These are phyloP conservation scores for Stratiolaelaps scimitus DNA, from an alignment of 1,140 invertebrate species.

Conservation along the genomic window DNA sequence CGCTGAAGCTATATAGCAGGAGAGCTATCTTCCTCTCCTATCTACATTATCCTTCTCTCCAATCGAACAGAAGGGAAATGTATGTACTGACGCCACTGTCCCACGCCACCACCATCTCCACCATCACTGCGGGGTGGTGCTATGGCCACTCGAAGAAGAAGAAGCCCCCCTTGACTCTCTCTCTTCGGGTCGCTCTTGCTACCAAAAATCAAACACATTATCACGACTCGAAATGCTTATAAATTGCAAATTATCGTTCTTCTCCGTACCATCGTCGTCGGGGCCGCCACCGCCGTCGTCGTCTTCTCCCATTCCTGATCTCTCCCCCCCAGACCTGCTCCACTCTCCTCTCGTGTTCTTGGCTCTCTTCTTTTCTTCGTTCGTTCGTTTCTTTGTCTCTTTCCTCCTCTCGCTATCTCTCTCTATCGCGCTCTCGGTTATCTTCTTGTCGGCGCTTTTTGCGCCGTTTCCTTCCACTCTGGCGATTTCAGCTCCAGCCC, in stretches of 20 bases:
- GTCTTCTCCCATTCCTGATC: too few relatives aligned
- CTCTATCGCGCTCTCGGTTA: not conserved
- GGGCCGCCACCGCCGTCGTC: too few relatives aligned
- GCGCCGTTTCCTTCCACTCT: not conserved
- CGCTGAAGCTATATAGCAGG: too few relatives aligned
- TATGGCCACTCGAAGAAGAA: too few relatives aligned
- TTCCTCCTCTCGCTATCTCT: not conserved
- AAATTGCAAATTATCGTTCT: slow-evolving; percentile 27
- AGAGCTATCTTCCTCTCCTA: too few relatives aligned
- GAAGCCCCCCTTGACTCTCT: too few relatives aligned
- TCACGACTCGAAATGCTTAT: slow-evolving; percentile 17
- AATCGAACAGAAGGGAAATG: too few relatives aligned
- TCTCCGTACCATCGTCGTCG: too few relatives aligned
- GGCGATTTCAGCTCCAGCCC: not conserved
- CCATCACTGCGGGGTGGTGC: too few relatives aligned
- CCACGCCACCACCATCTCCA: too few relatives aligned
- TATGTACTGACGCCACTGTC: too few relatives aligned
- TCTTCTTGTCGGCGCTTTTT: not conserved
- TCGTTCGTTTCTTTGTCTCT: not conserved
- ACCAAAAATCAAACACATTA: slow-evolving; percentile 25
- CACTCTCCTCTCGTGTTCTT: slow-evolving; percentile 1
- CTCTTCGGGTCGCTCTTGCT: not conserved
- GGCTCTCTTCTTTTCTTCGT: not conserved
- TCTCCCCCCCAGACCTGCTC: not conserved
- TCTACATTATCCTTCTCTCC: too few relatives aligned